Conservation (phyloP, 2,113 vertebrate species). For the Amphilophus citrinellus region DNA sequence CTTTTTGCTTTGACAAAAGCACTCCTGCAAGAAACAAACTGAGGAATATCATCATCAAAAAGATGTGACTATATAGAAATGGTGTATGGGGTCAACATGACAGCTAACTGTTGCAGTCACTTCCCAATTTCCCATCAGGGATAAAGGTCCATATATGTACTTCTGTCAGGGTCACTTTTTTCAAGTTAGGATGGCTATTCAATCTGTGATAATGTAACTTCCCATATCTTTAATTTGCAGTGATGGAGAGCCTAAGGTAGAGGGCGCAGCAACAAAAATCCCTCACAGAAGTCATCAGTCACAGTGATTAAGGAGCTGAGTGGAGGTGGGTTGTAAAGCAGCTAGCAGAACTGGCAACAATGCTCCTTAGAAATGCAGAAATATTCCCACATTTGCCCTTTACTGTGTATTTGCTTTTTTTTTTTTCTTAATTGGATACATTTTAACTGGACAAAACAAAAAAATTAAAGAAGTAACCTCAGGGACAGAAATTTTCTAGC, state of each 20-base stretch:
- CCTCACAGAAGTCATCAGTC: background rate
- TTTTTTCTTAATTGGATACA: too few relatives aligned
- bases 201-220: background rate
- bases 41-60: background rate
- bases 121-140: background rate
- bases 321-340: too few relatives aligned
- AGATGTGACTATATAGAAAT: background rate
- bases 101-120: background rate
- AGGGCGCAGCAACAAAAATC: background rate
- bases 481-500: background rate
- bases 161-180: background rate
- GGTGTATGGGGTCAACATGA: background rate
- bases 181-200: background rate
- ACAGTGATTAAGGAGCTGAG: too few relatives aligned
- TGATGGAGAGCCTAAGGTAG: background rate
- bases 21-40: background rate
- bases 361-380: too few relatives aligned
- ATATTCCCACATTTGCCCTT: too few relatives aligned
- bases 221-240: background rate
- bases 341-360: too few relatives aligned
- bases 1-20: conserved; percentile 36
- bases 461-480: background rate
- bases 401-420: too few relatives aligned
- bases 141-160: background rate
- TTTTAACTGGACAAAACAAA: too few relatives aligned